Evolutionary conservation across 2,888 invertebrate genomes (phyloP).

Genomic region (Tricholauxania praeusta): DNA sequence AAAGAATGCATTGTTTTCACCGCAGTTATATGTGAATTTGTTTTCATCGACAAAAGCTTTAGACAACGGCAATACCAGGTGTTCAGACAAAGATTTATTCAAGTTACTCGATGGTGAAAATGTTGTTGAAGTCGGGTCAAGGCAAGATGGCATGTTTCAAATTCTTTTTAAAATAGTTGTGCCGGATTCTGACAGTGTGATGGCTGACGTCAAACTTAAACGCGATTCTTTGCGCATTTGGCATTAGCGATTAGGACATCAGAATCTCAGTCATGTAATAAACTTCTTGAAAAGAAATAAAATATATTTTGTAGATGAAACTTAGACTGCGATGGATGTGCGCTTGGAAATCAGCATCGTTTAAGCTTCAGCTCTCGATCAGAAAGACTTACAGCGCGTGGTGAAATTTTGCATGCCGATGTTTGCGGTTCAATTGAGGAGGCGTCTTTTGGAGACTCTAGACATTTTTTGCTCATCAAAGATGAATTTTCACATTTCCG

Average conservation of each 20-base stretch:
- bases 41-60: constrained; percentile 38
- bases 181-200: too few relatives aligned
- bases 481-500: constrained; percentile 48
- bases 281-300: constrained; percentile 41
- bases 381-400: constrained; percentile 39
- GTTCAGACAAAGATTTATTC: constrained; percentile 36
- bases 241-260: constrained; percentile 52
- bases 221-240: constrained; percentile 46
- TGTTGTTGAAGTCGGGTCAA: constrained; percentile 9
- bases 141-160: constrained; percentile 17
- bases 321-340: constrained; percentile 48
- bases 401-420: constrained; percentile 49
- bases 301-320: constrained; percentile 39
- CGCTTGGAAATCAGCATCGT: constrained; percentile 47
- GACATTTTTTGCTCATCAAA: constrained; percentile 46
- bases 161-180: too few relatives aligned
- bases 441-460: constrained; percentile 44
- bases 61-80: constrained; percentile 35
- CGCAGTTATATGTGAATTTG: constrained; percentile 31
- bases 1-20: constrained; percentile 31
- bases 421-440: constrained; percentile 48
- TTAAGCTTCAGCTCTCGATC: constrained; percentile 40
- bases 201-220: too few relatives aligned
- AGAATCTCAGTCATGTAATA: constrained; percentile 45
- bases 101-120: constrained; percentile 23